Evolutionary conservation across 2,888 invertebrate genomes (phyloP).

Genomic region (Lingula anatina): DNA sequence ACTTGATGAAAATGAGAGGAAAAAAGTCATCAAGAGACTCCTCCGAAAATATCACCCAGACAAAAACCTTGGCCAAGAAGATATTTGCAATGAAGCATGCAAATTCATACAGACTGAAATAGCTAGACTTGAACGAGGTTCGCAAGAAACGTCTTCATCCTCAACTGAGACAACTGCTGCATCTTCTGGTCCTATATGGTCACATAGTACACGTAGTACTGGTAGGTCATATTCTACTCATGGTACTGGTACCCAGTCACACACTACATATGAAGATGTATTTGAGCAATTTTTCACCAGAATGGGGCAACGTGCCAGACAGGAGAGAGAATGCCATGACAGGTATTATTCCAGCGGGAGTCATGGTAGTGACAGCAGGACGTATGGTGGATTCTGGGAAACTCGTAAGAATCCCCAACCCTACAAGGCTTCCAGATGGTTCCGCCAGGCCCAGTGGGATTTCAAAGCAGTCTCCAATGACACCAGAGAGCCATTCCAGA

Average conservation of each 20-base stretch:
- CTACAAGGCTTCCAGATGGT: conserved; percentile 20
- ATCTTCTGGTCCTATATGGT: too few relatives aligned
- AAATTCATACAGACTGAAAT: conserved; percentile 17
- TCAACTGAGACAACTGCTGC: too few relatives aligned
- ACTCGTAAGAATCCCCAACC: conserved; percentile 16
- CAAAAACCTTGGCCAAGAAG: conserved; percentile 16
- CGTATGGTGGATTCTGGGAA: too few relatives aligned
- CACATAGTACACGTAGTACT: too few relatives aligned
- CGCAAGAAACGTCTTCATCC: conserved; percentile 6
- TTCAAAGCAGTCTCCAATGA: conserved; percentile 15
- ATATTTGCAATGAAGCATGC: conserved; percentile 16
- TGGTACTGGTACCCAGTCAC: too few relatives aligned
- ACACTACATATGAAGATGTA: too few relatives aligned
- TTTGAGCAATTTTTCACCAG: too few relatives aligned
- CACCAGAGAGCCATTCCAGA: conserved; percentile 5
- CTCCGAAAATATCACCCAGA: conserved; percentile 22
- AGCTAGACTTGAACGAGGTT: conserved; percentile 11
- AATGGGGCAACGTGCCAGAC: too few relatives aligned
- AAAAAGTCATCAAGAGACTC: conserved; percentile 16
- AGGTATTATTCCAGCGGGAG: too few relatives aligned
- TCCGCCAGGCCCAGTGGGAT: conserved; percentile 22
- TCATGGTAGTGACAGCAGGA: too few relatives aligned
- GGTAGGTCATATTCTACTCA: too few relatives aligned
- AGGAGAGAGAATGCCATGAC: too few relatives aligned
- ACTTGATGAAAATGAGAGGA: conserved; percentile 9